These are phyloP conservation scores for Gryllus longicercus DNA, from an alignment of 2,888 invertebrate genomes.

Conservation along the genomic window DNA sequence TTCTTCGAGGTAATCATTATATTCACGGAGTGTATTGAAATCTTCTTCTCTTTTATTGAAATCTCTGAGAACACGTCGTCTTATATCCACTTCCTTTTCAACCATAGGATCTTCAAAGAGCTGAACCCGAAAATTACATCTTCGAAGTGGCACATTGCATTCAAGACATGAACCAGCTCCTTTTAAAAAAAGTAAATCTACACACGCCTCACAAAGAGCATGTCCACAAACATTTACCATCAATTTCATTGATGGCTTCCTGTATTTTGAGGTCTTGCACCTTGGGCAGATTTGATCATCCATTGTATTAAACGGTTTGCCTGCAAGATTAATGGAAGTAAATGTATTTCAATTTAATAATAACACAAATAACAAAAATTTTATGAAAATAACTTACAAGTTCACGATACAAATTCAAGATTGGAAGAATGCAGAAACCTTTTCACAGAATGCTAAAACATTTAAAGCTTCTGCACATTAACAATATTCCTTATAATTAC, in stretches of 20 bases:
- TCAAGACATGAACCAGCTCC: conserved; percentile 95
- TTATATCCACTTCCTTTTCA: conserved; percentile 95
- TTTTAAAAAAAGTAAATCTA: conserved; percentile 92
- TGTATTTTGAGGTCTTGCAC: conserved; percentile 94
- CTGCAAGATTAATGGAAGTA: too few relatives aligned
- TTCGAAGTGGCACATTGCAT: conserved; percentile 80
- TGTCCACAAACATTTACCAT: conserved; percentile 99
- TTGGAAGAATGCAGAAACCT: too few relatives aligned
- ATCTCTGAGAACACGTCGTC: conserved; percentile 81
- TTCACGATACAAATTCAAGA: too few relatives aligned
- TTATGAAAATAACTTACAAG: too few relatives aligned
- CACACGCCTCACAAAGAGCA: conserved; percentile 95
- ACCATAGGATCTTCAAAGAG: conserved; percentile 94
- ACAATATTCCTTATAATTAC: too few relatives aligned
- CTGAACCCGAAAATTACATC: conserved; percentile 90
- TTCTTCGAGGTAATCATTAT: conserved; percentile 95
- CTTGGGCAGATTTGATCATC: conserved; percentile 88
- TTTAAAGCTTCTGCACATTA: too few relatives aligned
- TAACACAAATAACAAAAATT: too few relatives aligned
- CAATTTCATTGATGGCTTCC: conserved; percentile 93
- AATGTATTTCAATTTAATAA: too few relatives aligned
- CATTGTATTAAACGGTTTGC: conserved; percentile 49
- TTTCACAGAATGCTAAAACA: too few relatives aligned
- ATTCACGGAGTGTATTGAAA: conserved; percentile 76
- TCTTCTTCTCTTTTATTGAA: conserved; percentile 96